Percentiles rank a stretch among this genome's conserved stretches.
Conservation (phyloP, 1,140 invertebrate genomes). For the Lordiphosa collinella region DNA sequence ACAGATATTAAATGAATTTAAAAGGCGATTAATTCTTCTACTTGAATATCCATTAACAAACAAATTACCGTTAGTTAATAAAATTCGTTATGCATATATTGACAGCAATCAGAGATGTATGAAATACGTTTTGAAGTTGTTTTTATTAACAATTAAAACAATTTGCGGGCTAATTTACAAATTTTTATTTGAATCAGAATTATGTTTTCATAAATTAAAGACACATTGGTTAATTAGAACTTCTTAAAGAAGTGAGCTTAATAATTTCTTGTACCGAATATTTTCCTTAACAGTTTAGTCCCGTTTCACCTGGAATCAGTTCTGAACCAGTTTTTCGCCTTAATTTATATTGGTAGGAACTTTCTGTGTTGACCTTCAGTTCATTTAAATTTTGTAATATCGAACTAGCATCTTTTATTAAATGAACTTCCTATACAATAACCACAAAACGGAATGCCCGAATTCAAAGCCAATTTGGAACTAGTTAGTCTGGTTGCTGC, state of each 20-base stretch:
- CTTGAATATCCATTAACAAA: conserved; percentile 33
- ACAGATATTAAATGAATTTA: conserved; percentile 34
- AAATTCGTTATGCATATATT: conserved; percentile 15
- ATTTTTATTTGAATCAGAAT: too few relatives aligned
- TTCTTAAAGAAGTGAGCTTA: too few relatives aligned
- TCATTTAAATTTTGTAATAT: background rate
- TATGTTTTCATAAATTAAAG: too few relatives aligned
- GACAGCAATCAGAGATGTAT: background rate
- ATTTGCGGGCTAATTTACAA: background rate
- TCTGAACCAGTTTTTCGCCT: background rate
- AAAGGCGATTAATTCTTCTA: conserved; percentile 27
- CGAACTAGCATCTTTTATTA: background rate
- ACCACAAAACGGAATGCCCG: background rate
- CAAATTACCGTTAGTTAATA: conserved; percentile 23
- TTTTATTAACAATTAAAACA: background rate
- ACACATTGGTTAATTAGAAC: too few relatives aligned
- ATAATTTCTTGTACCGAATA: too few relatives aligned
- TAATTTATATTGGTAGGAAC: background rate
- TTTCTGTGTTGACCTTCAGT: background rate
- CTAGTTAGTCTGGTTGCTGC: conserved; percentile 33
- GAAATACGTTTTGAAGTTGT: background rate
- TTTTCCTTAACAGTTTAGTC: too few relatives aligned
- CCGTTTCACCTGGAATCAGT: too few relatives aligned
- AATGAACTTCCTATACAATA: conserved; percentile 3
- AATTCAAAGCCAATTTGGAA: conserved; percentile 25